Base-by-base conservation (phyloP, 2,113 vertebrate genomes). In the Gambusia holbrooki region DNA sequence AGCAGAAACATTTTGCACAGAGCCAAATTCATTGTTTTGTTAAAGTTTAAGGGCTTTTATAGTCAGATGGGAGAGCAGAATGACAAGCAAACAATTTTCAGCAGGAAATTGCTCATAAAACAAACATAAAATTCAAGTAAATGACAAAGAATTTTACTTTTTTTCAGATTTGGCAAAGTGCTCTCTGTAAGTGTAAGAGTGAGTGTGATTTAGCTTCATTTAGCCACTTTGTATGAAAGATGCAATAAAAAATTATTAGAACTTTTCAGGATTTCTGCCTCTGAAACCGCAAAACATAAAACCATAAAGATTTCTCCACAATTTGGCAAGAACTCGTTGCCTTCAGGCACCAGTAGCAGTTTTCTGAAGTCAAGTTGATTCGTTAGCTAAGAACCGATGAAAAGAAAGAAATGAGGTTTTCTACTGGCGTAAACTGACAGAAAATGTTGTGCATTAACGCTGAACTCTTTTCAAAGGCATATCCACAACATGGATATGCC, bases 31-130 rank as follows among this genome's bases (percentile, higher is more conserved):
- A n/a, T n/a, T 65, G 69, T 62, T 76, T 45, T 29, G 54, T 69
- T 66, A 61, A 67, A 65, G 45, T 74, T 83, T 76, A 42, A 65
- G n/a, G 19, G 25, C 73, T 28, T 71, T 64, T 70, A 33, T 72
- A 77, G 67, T 81, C 64, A 79, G 40, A 77, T 33, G 71, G 37
- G 67, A 69, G 32, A 60, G 40, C 0, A 10, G 27, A 69, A 67
- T 30, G 64, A 71, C 74, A 64, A 37, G 58, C 45, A 40, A 45
- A 65, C 65, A 27, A n/a, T 48, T 68, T 73, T 66, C 48, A 37
- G 15, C 29, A 42, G 40, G 22, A 69, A 73, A 80, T n/a, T 32
- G 30, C 48, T 73, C 27, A 35, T 51, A 40, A 76, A 84, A 69
- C 69, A 13, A 37, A 82, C 65, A 33, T 9, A 64, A 79, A 79